Base-by-base conservation (phyloP, 2,888 invertebrate species). In the Orchesella flavescens region DNA sequence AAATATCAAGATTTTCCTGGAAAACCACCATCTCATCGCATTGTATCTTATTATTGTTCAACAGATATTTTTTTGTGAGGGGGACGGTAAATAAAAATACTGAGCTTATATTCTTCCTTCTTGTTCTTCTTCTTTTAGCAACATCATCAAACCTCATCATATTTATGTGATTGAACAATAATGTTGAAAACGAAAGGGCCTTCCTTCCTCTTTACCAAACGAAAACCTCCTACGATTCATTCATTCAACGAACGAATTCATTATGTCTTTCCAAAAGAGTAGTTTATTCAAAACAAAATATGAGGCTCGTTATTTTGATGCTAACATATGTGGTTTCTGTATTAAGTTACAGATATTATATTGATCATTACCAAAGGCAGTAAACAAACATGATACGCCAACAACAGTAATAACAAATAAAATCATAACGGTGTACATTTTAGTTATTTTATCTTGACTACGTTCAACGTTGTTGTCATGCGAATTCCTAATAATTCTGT, bases 1-100 rank as follows among this genome's bases (percentile, higher is more conserved):
- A 59, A 19, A 19, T 59, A 59, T 59, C 59, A 59, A 19, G n/a
- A 49, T 49, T 49, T 49, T 49, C n/a, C n/a, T 49, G 49, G 49
- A 49, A 49, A 49, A 49, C 49, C 49, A 49, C 49, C 49, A 49
- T n/a, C 49, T 1, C 49, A n/a, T 12, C 49, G 34, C 34, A 34
- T 34, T 34, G 34, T 34, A 7, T 34, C 34, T 34, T 34, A 34
- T 34, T 34, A 34, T 34, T 34, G 34, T 34, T 34, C 49, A 49
- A 49, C 1, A 12, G n/a, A 49, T 3, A 49, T 49, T 7, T 49
- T 49, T n/a, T 49, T 49, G 12, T 15, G 49, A 44, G 49, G n/a
- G 49, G 49, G 12, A n/a, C 15, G n/a, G 49, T 49, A 49, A 12
- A 49, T 49, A 49, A 49, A 49, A 49, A 12, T 15, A 49, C 49